phyloP scores from a whole-genome alignment of 2,888 invertebrate species.

The Nomada hirtipes region DNA sequence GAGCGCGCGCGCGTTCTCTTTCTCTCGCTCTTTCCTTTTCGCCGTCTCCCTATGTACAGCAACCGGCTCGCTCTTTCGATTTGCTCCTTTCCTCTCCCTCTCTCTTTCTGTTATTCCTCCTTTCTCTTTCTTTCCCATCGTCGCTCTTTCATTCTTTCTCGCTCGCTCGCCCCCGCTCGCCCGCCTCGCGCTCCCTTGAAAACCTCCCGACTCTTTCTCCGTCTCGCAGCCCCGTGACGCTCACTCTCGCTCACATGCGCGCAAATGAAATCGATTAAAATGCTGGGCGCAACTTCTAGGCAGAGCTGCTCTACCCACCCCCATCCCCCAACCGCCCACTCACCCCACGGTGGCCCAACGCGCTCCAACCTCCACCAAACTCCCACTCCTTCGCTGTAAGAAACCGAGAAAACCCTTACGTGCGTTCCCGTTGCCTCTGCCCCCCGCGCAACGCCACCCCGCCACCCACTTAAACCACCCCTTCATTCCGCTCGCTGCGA shows the following conservation, averaged over 20 bases:
- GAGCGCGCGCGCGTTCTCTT: constrained; percentile 64
- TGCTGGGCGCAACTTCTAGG: constrained; percentile 87
- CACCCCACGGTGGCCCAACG: constrained; percentile 57
- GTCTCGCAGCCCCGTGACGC: constrained; percentile 51
- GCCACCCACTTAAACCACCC: constrained; percentile 45
- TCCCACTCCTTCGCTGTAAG: constrained; percentile 77
- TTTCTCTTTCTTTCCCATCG: constrained; percentile 45
- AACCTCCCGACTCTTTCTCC: constrained; percentile 59
- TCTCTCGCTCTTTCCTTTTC: constrained; percentile 54
- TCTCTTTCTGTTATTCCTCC: constrained; percentile 53
- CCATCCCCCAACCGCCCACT: constrained; percentile 39
- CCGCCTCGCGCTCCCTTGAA: constrained; percentile 48
- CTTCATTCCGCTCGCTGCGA: constrained; percentile 40
- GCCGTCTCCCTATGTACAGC: constrained; percentile 43
- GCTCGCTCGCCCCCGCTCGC: constrained; percentile 28
- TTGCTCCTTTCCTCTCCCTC: constrained; percentile 47
- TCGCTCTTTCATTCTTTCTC: constrained; percentile 46
- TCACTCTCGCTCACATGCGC: constrained; percentile 87
- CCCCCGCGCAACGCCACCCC: constrained; percentile 62
- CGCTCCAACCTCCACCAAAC: constrained; percentile 69
- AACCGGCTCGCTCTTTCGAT: constrained; percentile 56
- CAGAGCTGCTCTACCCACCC: constrained; percentile 79
- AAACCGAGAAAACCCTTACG: constrained; percentile 83
- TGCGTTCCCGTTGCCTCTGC: constrained; percentile 73
- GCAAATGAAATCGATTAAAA: constrained; percentile 90